A percentile compares a stretch with the other conserved stretches of the same genome.
Evolutionary conservation across 2,113 vertebrate genomes (phyloP).

Genomic region (Polypterus senegalus): DNA sequence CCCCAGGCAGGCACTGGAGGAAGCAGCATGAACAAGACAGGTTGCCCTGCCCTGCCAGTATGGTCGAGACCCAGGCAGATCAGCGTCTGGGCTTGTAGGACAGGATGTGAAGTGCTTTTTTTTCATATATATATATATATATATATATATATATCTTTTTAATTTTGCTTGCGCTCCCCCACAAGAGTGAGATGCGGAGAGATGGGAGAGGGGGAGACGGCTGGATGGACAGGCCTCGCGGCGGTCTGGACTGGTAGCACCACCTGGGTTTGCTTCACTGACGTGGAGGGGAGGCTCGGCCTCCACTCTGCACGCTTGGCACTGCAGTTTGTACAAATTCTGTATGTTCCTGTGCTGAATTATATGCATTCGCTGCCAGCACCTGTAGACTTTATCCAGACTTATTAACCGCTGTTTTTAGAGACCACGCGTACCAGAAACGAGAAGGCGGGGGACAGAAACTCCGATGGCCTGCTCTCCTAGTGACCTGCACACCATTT

Average conservation of each 20-base stretch:
- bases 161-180: no score
- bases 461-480: no score
- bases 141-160: no score
- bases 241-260: background rate
- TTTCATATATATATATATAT: no score
- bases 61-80: background rate
- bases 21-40: constrained; percentile 12
- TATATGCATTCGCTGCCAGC: constrained; percentile 18
- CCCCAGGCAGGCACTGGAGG: constrained; percentile 19
- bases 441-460: constrained; percentile 18
- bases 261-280: no score
- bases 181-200: background rate
- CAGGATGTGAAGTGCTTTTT: no score
- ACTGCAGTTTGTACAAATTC: constrained; percentile 3
- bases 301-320: constrained; percentile 11
- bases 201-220: background rate
- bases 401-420: constrained; percentile 21
- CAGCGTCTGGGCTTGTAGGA: background rate
- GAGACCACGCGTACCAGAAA: constrained; percentile 42
- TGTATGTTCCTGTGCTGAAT: background rate
- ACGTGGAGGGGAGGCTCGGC: no score
- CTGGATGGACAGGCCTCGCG: background rate
- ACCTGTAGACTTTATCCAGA: constrained; percentile 32
- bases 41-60: background rate
- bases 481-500: no score